These are phyloP conservation scores for Sialis fuliginosa DNA, from an alignment of 2,888 invertebrate species.

Conservation along the genomic window DNA sequence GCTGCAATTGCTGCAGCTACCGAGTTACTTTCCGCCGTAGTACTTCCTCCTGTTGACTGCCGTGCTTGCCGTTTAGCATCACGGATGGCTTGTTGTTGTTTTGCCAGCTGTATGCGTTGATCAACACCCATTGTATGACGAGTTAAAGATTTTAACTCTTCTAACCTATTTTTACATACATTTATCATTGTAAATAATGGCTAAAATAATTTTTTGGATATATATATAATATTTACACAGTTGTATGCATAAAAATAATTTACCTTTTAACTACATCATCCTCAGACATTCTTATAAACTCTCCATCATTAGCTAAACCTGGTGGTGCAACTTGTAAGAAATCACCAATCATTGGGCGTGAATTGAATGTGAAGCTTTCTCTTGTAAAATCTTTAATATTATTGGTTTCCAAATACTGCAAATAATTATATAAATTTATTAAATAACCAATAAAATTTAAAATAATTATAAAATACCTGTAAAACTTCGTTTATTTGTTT, in stretches of 20 bases:
- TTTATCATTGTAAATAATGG: background rate
- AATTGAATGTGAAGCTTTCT: slow-evolving; percentile 87
- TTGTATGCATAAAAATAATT: slow-evolving; percentile 13
- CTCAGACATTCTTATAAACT: slow-evolving; percentile 61
- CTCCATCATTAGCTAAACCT: slow-evolving; percentile 42
- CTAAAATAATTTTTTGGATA: background rate
- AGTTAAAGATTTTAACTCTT: slow-evolving; percentile 46
- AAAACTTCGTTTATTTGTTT: slow-evolving; percentile 46
- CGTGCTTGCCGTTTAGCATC: slow-evolving; percentile 56
- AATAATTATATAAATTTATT: slow-evolving; percentile 8
- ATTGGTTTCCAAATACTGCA: slow-evolving; percentile 60
- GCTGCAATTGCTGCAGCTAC: slow-evolving; percentile 2
- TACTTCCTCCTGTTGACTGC: slow-evolving; percentile 25
- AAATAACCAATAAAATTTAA: slow-evolving; percentile 1
- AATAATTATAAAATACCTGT: slow-evolving; percentile 28
- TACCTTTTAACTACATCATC: slow-evolving; percentile 64
- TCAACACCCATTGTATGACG: slow-evolving; percentile 49
- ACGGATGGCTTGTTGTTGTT: slow-evolving; percentile 50
- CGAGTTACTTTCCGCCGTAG: slow-evolving; percentile 7
- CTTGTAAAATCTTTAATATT: slow-evolving; percentile 44
- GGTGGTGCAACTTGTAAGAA: slow-evolving; percentile 64
- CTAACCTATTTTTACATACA: slow-evolving; percentile 28
- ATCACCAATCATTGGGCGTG: slow-evolving; percentile 76
- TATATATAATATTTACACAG: background rate
- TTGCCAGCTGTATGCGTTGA: slow-evolving; percentile 56